Evolutionary conservation across 2,888 invertebrate genomes (phyloP).

Genomic region (Hydropsyche betteni): DNA sequence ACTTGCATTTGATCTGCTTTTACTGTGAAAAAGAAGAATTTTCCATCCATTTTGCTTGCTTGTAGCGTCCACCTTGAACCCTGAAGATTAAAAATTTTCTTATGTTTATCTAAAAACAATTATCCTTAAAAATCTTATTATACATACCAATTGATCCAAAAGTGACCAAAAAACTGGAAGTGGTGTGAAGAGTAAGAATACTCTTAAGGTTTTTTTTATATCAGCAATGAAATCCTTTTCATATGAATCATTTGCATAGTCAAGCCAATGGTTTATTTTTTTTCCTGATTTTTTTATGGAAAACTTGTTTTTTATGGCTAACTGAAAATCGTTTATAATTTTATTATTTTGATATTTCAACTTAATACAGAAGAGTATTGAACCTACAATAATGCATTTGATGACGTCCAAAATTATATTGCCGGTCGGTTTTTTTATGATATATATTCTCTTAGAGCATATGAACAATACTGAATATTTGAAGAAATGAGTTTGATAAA

Average conservation of each 20-base stretch:
- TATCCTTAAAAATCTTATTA: too few relatives aligned
- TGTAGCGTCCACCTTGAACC: slow-evolving; percentile 85
- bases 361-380: neutral
- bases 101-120: too few relatives aligned
- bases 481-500: neutral
- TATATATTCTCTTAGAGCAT: slow-evolving; percentile 71
- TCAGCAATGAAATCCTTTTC: slow-evolving; percentile 77
- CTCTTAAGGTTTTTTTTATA: slow-evolving; percentile 78
- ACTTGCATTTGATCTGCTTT: slow-evolving; percentile 91
- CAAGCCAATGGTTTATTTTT: slow-evolving; percentile 81
- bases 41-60: slow-evolving; percentile 80
- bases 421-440: slow-evolving; percentile 72
- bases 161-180: slow-evolving; percentile 94
- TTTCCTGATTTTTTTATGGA: slow-evolving; percentile 61
- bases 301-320: slow-evolving; percentile 60
- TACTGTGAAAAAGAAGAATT: slow-evolving; percentile 68
- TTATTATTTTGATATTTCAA: slow-evolving; percentile 1
- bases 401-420: slow-evolving; percentile 74
- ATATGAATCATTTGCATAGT: slow-evolving; percentile 80
- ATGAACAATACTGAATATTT: slow-evolving; percentile 72
- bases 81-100: slow-evolving; percentile 55
- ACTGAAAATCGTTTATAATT: slow-evolving; percentile 57
- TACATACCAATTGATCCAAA: slow-evolving; percentile 83
- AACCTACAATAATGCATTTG: slow-evolving; percentile 72
- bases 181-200: slow-evolving; percentile 83